Percentiles rank a stretch among this genome's conserved stretches.
Conservation (phyloP, 2,113 vertebrate genomes). For the Percopsis transmontana region DNA sequence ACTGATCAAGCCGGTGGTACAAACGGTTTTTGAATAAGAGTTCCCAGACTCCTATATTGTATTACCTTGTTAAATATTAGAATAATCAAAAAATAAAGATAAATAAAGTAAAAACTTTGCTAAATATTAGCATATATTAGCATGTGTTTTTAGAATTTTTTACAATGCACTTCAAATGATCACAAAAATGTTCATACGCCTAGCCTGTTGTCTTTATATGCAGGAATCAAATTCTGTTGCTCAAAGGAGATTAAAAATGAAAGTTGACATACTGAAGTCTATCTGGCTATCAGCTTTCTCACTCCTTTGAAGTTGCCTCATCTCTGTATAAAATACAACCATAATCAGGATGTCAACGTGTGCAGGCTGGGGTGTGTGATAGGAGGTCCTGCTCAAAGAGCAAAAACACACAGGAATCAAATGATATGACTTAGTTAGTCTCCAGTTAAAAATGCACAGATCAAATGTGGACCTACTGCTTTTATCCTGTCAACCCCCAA, state of each 20-base stretch:
- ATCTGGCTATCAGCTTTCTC: conserved; percentile 8
- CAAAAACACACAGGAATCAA: conserved; percentile 29
- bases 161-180: too few relatives aligned
- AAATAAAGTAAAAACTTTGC: not conserved
- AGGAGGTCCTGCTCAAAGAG: conserved; percentile 54
- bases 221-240: not conserved
- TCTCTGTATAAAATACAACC: not conserved
- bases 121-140: not conserved
- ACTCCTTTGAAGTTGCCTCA: conserved; percentile 32
- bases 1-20: not conserved
- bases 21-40: not conserved
- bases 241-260: not conserved
- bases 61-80: too few relatives aligned
- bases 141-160: not conserved
- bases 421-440: conserved; percentile 29
- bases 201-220: not conserved
- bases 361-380: conserved; percentile 28
- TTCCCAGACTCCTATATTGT: too few relatives aligned
- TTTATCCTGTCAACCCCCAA: too few relatives aligned
- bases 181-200: too few relatives aligned
- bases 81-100: too few relatives aligned
- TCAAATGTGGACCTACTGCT: too few relatives aligned
- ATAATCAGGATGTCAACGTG: conserved; percentile 37
- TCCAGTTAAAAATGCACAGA: conserved; percentile 28
- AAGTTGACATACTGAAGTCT: not conserved